Base-by-base conservation (phyloP, 1,140 invertebrate genomes). In the Hyles vespertilio region DNA sequence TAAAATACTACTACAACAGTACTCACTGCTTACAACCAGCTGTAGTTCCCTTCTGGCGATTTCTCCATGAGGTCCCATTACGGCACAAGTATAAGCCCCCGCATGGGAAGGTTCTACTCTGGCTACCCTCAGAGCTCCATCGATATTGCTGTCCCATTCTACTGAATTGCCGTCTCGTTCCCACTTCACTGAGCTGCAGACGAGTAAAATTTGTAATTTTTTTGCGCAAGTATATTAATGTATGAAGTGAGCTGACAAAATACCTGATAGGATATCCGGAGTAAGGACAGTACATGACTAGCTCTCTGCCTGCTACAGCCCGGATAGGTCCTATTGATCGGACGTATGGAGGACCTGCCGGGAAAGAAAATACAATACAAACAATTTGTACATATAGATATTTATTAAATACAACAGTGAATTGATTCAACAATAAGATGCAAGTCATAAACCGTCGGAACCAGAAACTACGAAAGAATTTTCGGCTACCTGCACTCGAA, bases 21-120 rank as follows among this genome's bases (percentile, higher is more conserved):
- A 91, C 93, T 92, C 83, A 95, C 95, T 95, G 90, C 95, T 94
- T 49, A 96, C 94, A 68, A 93, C 92, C 34, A 96, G 90, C 80
- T 93, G 91, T 79, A 95, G 91, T 67, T 94, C 92, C 56, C 93
- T 88, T 47, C 93, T 92, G 5, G 94, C 95, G 5, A 94, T 92
- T 72, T 96, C 94, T 0, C 95, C 95, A 10, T 95, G 93, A 5
- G 93, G 90, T 46, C 95, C 94, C 34, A 91, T 91, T 1, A 96
- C 96, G n/a, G 92, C 93, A 76, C 97, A 98, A 0, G 93, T 94
- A 83, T 97, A 98, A 51, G 92, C 91, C 6, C 96, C 96, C 48
- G 93, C 93, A 70, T 93, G 89, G 7, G 84, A 88, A 0, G 93
- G 90, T 73, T 96, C 95, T 5, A 98, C 93, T 51, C 93, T 91